Evolutionary conservation across 1,140 invertebrate species (phyloP).

Genomic region (Apis florea): DNA sequence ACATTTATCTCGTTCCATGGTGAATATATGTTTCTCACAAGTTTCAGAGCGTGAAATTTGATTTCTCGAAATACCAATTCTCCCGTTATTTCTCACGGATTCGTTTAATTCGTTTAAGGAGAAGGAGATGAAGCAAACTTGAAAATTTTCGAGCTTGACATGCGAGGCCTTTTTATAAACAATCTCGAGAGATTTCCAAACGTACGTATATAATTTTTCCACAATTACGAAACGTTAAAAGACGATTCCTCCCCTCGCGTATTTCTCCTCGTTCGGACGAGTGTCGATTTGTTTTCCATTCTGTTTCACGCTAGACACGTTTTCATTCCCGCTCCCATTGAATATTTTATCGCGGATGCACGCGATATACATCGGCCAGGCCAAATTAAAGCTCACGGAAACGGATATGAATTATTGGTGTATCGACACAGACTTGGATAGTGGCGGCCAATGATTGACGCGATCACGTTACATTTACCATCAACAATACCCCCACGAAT

Average conservation of each 20-base stretch:
- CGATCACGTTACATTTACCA: conserved; percentile 14
- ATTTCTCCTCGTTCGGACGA: background rate
- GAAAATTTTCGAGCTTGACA: background rate
- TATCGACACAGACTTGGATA: conserved; percentile 7
- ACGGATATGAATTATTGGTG: conserved; percentile 34
- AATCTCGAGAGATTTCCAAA: no score
- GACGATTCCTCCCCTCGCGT: no score
- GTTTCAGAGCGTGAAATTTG: conserved; percentile 27
- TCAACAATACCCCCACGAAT: conserved; percentile 18
- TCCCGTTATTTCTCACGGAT: background rate
- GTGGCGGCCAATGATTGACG: background rate
- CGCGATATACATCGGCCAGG: background rate
- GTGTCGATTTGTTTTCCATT: conserved; percentile 17
- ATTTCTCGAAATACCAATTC: background rate
- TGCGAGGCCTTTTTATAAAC: no score
- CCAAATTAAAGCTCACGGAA: conserved; percentile 31
- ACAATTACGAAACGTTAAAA: no score
- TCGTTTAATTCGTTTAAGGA: conserved; percentile 18
- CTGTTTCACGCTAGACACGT: background rate
- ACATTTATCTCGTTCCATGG: conserved; percentile 12
- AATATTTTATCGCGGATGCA: conserved; percentile 13
- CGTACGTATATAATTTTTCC: no score
- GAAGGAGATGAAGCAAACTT: background rate
- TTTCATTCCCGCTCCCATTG: background rate
- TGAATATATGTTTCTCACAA: background rate